These are phyloP conservation scores for Artibeus lituratus DNA, from an alignment of 2,797 vertebrate species.

Conservation along the genomic window DNA sequence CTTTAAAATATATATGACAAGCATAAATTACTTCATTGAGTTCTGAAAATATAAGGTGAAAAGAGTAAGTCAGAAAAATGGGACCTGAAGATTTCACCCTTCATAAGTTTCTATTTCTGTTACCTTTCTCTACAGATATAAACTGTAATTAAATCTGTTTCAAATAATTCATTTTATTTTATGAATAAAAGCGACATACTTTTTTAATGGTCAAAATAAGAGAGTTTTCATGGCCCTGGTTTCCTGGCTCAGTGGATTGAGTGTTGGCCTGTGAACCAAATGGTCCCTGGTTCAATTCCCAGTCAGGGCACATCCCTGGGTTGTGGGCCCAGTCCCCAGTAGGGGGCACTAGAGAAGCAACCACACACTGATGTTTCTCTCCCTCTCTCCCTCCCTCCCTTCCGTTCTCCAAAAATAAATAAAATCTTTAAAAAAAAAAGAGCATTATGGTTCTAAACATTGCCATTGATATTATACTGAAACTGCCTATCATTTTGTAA, in stretches of 20 bases:
- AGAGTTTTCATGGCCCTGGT: neutral
- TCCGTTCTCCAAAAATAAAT: too few species aligned
- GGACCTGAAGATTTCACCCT: neutral
- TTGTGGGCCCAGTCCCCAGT: too few species aligned
- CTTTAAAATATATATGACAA: neutral
- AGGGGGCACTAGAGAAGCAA: too few species aligned
- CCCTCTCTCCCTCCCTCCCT: too few species aligned
- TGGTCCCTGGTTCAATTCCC: too few species aligned
- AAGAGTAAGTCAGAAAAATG: slow-evolving; percentile 14
- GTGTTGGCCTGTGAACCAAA: too few species aligned
- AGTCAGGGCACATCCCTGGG: too few species aligned
- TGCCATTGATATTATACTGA: neutral
- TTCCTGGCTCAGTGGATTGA: too few species aligned
- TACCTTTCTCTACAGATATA: neutral
- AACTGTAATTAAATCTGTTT: neutral
- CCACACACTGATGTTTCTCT: too few species aligned
- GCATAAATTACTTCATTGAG: neutral
- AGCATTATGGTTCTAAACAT: neutral
- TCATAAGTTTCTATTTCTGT: neutral
- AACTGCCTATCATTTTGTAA: neutral
- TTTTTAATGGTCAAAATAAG: neutral
- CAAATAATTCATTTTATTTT: neutral
- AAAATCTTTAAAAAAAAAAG: too few species aligned
- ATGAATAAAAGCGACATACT: neutral
- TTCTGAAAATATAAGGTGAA: neutral